These are phyloP conservation scores for Lynx canadensis DNA, from an alignment of 2,113 vertebrate genomes.

Conservation along the genomic window DNA sequence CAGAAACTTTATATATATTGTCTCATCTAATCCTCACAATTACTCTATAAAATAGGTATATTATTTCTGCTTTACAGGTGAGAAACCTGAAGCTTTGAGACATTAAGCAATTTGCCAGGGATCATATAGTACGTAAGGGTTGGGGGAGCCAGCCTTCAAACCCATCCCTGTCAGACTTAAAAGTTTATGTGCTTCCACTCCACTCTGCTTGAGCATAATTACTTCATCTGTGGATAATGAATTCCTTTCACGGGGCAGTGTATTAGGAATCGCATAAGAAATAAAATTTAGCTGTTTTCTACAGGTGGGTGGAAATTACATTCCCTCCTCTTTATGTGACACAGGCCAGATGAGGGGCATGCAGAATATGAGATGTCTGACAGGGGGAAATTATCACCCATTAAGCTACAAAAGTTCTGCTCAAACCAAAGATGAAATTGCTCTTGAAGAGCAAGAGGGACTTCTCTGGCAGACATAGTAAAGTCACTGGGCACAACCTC, in stretches of 20 bases:
- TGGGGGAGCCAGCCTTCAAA: slow-evolving; percentile 57
- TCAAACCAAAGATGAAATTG: slow-evolving; percentile 69
- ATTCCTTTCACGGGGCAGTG: slow-evolving; percentile 62
- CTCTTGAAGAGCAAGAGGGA: slow-evolving; percentile 43
- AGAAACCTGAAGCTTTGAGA: slow-evolving; percentile 66
- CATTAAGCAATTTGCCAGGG: slow-evolving; percentile 71
- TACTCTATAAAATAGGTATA: slow-evolving; percentile 49
- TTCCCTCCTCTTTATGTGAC: slow-evolving; percentile 68
- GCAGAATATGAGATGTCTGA: slow-evolving; percentile 58
- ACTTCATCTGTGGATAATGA: slow-evolving; percentile 70
- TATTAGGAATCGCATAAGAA: slow-evolving; percentile 60
- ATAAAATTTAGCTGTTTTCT: slow-evolving; percentile 75
- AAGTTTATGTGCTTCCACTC: slow-evolving; percentile 73
- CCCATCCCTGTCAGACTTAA: slow-evolving; percentile 56
- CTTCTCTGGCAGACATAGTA: slow-evolving; percentile 54
- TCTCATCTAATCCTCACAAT: slow-evolving; percentile 48
- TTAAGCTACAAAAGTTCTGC: slow-evolving; percentile 64
- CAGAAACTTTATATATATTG: slow-evolving; percentile 23
- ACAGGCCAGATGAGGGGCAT: slow-evolving; percentile 52
- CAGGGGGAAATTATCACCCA: slow-evolving; percentile 64
- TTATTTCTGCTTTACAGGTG: slow-evolving; percentile 67
- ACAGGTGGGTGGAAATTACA: slow-evolving; percentile 76
- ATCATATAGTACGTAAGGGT: slow-evolving; percentile 61
- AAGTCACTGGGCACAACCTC: slow-evolving; percentile 63
- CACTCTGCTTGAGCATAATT: slow-evolving; percentile 68